Base-by-base conservation (phyloP, 1,140 invertebrate genomes). In the Phocides pigmalion region DNA sequence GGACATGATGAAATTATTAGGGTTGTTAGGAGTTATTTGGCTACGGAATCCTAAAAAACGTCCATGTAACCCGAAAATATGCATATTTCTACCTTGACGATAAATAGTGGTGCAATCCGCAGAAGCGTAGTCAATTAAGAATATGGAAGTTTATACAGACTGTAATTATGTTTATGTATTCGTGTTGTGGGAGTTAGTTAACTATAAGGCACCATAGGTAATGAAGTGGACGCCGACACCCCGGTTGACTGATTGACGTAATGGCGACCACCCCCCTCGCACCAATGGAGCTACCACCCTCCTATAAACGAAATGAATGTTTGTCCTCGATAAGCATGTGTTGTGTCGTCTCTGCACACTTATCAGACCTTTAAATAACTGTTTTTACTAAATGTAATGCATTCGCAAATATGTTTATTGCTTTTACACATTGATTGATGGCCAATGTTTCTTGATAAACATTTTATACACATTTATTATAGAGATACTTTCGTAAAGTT, bases 291-390 rank as follows among this genome's bases (percentile, higher is more conserved):
- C 65, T 64, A 49, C 70, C 74, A 76, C 79, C 82, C 82, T 58
- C 56, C 71, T 75, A 79, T 82, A 81, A 82, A 81, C 72, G 66
- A 78, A 85, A 85, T 78, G 79, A 78, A 77, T 80, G 79, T 82
- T 80, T 76, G 74, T 76, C 74, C 77, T 76, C 70, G 64, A 74
- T 79, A 72, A 74, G 62, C 65, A 69, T 62, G 74, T 72, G 66
- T 72, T 67, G 63, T 68, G 66, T 70, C 59, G 61, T 69, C 70
- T 72, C 50, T 68, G 51, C 54, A 75, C 56, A 47, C 49, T 69
- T 74, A 69, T 70, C 66, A 70, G 32, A 47, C 64, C 59, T 69
- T 66, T 70, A 68, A 41, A 62, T 63, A 25, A 54, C 28, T 32
- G 9, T 32, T 32, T 32, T 32, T 11, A 39, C n/a, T 4, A 39